These are phyloP conservation scores for Beris morrisii DNA, from an alignment of 2,888 invertebrate species.

Conservation along the genomic window DNA sequence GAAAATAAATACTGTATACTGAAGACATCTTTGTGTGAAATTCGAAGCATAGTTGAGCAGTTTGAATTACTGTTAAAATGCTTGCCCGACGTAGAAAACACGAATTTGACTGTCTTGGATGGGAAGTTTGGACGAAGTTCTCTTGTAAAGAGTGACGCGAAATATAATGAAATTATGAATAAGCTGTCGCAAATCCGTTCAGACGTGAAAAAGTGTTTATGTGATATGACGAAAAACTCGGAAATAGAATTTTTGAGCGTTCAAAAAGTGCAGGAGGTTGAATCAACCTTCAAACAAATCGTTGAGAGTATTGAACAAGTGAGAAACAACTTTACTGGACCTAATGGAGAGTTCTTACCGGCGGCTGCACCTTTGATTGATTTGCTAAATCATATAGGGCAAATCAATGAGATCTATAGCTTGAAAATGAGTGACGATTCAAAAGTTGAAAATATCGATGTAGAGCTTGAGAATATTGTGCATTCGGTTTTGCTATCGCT, in stretches of 20 bases:
- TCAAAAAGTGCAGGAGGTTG: neutral
- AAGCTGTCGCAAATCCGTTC: neutral
- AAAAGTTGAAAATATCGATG: slow-evolving; percentile 46
- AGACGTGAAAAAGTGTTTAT: neutral
- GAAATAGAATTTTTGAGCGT: slow-evolving; percentile 11
- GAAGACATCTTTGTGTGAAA: slow-evolving; percentile 45
- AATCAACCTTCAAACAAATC: neutral
- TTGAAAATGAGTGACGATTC: neutral
- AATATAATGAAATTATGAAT: neutral
- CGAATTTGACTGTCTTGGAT: neutral
- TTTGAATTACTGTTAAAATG: slow-evolving; percentile 67
- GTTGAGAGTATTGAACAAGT: slow-evolving; percentile 2
- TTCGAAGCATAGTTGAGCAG: slow-evolving; percentile 64
- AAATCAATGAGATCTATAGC: too few species aligned
- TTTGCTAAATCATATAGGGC: slow-evolving; percentile 35
- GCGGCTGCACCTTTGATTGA: slow-evolving; percentile 47
- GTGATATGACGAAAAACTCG: neutral
- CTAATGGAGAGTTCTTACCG: slow-evolving; percentile 44
- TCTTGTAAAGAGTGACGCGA: neutral
- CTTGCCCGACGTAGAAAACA: slow-evolving; percentile 58
- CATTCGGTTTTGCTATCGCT: slow-evolving; percentile 60
- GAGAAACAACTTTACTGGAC: neutral
- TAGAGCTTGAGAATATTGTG: slow-evolving; percentile 57
- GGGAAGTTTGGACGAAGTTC: neutral
- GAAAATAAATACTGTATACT: slow-evolving; percentile 44